Base-by-base conservation (phyloP, 2,888 invertebrate genomes). In the Frankliniella fusca region DNA sequence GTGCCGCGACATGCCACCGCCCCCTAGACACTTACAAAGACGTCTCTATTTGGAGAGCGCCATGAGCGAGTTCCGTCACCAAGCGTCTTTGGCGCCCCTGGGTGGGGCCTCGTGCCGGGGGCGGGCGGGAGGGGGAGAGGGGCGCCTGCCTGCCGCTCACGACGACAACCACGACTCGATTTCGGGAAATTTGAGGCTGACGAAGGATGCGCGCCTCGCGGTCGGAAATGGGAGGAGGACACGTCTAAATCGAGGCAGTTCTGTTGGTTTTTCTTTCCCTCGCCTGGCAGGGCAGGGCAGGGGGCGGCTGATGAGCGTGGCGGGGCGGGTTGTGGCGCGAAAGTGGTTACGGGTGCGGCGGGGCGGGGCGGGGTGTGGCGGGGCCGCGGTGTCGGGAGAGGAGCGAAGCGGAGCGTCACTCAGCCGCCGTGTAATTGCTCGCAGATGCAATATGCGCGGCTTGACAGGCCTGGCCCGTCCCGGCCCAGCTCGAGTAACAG, bases 241-340 rank as follows among this genome's bases (percentile, higher is more conserved):
- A 76, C 70, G 70, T 23, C 70, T 76, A 76, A 76, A 76, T 76
- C 70, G 70, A 38, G 38, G 70, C 23, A 27, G 70, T 76, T 76
- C 27, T 76, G 23, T 38, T 38, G 38, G 38, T 38, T 38, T 38
- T 38, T 38, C 38, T 38, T 38, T 38, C 38, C 38, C 38, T 38
- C 5, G 38, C 38, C 38, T 38, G 3, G n/a, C n/a, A n/a, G 2
- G 38, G 38, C 38, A 38, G 38, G 38, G 38, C 38, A 38, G 38
- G n/a, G 61, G 61, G 61, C 61, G 61, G 38, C 38, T 61, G 61
- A 61, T 61, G 61, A n/a, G 61, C 18, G 61, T 18, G 54, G 61
- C 20, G n/a, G 61, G 61, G 61, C 15, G 61, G 10, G 61, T 5
- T 5, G 38, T 38, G 61, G 61, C 20, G 54, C 54, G 12, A 7